Evolutionary conservation across 2,888 invertebrate genomes (phyloP).

Genomic region (Meteorus colon): DNA sequence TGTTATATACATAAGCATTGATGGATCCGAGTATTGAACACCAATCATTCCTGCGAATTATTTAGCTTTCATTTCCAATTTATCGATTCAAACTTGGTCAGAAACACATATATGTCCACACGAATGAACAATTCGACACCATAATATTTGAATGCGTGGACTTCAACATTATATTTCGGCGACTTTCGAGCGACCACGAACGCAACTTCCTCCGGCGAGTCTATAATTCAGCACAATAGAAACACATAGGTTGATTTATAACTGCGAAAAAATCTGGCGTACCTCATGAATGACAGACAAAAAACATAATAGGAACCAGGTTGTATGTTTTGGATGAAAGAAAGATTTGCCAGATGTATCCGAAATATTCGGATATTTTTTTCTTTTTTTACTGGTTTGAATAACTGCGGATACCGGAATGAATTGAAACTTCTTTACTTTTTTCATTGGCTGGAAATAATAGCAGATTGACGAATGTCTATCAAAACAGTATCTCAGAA

Average conservation of each 20-base stretch:
- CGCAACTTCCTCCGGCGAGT: conserved; percentile 38
- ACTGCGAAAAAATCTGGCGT: not conserved
- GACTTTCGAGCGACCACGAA: conserved; percentile 33
- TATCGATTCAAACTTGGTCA: not conserved
- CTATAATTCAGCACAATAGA: not conserved
- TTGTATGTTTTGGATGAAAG: not conserved
- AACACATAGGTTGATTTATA: not conserved
- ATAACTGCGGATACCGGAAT: too few species aligned
- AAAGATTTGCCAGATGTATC: not conserved
- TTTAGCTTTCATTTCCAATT: too few species aligned
- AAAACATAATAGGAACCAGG: not conserved
- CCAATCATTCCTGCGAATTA: not conserved
- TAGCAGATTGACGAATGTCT: too few species aligned
- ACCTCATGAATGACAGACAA: not conserved
- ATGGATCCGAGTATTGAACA: not conserved
- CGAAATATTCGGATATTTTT: not conserved
- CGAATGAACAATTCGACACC: not conserved
- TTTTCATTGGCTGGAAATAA: too few species aligned
- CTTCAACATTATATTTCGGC: conserved; percentile 45
- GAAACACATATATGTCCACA: too few species aligned
- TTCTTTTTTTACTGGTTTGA: not conserved
- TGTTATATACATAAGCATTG: not conserved
- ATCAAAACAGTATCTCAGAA: too few species aligned
- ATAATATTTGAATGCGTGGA: conserved; percentile 40
- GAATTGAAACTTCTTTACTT: too few species aligned